Evolutionary conservation across 2,797 vertebrate species (phyloP).

Genomic region (Microcaecilia unicolor): DNA sequence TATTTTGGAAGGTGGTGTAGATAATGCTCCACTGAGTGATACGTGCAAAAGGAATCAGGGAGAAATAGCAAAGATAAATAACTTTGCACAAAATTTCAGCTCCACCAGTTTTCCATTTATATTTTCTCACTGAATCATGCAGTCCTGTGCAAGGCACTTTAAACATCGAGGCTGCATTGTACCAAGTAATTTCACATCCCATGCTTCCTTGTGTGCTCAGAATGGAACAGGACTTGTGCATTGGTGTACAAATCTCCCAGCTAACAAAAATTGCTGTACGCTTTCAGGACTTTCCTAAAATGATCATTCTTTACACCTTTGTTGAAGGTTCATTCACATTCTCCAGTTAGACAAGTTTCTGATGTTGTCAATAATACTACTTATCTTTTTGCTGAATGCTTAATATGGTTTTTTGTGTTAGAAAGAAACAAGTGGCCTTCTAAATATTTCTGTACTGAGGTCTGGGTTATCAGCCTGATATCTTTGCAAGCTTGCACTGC

Average conservation of each 20-base stretch:
- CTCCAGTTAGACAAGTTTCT: too few species aligned
- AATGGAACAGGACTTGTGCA: neutral
- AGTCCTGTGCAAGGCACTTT: slow-evolving; percentile 64
- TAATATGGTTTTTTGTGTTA: too few species aligned
- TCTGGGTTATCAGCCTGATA: too few species aligned
- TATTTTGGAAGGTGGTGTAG: too few species aligned
- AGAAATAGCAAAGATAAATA: slow-evolving; percentile 71
- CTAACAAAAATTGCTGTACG: slow-evolving; percentile 11
- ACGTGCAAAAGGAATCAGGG: slow-evolving; percentile 41
- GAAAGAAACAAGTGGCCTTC: too few species aligned
- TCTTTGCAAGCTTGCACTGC: neutral
- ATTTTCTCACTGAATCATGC: slow-evolving; percentile 77
- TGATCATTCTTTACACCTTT: too few species aligned
- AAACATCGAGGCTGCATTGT: slow-evolving; percentile 49
- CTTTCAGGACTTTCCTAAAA: slow-evolving; percentile 9
- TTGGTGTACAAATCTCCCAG: slow-evolving; percentile 1
- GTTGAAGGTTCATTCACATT: too few species aligned
- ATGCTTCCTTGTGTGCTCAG: slow-evolving; percentile 25
- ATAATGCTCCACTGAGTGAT: slow-evolving; percentile 9
- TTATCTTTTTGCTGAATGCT: too few species aligned
- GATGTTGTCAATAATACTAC: too few species aligned
- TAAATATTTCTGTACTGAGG: too few species aligned
- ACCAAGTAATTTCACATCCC: slow-evolving; percentile 33
- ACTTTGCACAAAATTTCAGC: slow-evolving; percentile 79
- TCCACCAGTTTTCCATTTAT: slow-evolving; percentile 86